Evolutionary conservation across 2,888 invertebrate genomes (phyloP), one percentile per base, ranked within the genome.

Genomic region (Yponomeuta malinellus): DNA sequence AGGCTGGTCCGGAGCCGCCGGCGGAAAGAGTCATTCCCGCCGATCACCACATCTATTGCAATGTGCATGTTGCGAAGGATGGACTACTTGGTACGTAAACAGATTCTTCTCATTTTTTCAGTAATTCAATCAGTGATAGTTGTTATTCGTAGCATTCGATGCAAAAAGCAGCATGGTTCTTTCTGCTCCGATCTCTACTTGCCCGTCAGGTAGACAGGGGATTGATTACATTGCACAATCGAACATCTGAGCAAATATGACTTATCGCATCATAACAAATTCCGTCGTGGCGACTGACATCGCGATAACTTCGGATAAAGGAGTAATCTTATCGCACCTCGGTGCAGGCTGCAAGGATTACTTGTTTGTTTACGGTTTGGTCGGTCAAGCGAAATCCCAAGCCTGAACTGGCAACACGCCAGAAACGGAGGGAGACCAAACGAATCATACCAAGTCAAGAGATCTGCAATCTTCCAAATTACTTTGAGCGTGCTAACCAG

Each of bases 11-110:
- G n/a, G 88, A 87, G 72, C 72, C 84, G 63, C 81, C 86, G 73
- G 79, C 82, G 12, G 88, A 87, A 82, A 87, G 88, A 48, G 85
- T 81, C 75, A 83, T 78, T 74, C 81, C 86, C 75, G 84, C 87
- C 74, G 89, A 89, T 73, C 90, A 89, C 75, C 91, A 92, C 79
- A 83, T 92, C 77, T 92, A 92, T 79, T 90, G 90, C 83, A 92
- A 92, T 75, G 89, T 91, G 74, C 89, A 90, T 76, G 83, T 89
- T 73, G 85, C 84, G 73, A 92, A 91, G 79, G 87, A 89, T 75
- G 77, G 84, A 71, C 81, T 90, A 74, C 81, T 90, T 71, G 89
- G 91, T 90, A 78, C 80, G 84, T 78, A 43, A 48, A 12, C n/a
- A 2, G 15, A 63, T 31, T 23, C 8, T 29, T 15, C 65, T 31